A percentile compares a stretch with the other conserved stretches of the same genome.
Conservation (phyloP, 2,888 invertebrate species). For the Heliconius ethilla region DNA sequence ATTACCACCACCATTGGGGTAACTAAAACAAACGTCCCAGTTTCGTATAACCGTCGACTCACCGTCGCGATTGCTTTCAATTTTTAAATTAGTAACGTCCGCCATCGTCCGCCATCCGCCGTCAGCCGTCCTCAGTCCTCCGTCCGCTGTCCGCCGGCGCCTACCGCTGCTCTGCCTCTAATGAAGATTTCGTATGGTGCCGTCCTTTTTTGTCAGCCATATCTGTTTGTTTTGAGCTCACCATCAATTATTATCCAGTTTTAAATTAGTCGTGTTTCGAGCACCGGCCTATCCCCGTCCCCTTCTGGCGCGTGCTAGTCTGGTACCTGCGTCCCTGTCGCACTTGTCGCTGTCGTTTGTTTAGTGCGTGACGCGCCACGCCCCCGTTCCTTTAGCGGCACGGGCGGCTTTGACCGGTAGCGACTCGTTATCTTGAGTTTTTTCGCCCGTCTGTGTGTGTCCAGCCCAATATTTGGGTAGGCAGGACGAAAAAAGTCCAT, state of each 20-base stretch:
- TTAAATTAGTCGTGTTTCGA: slow-evolving; percentile 73
- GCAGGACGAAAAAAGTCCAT: slow-evolving; percentile 64
- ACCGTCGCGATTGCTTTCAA: slow-evolving; percentile 69
- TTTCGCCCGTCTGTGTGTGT: slow-evolving; percentile 72
- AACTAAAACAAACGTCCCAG: slow-evolving; percentile 56
- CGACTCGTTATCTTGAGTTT: slow-evolving; percentile 75
- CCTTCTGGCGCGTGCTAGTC: slow-evolving; percentile 46
- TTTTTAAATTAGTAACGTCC: slow-evolving; percentile 63
- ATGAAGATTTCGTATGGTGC: slow-evolving; percentile 75
- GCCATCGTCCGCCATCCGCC: slow-evolving; percentile 18
- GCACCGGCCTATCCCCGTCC: slow-evolving; percentile 66
- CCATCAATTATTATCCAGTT: slow-evolving; percentile 80
- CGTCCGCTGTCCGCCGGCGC: slow-evolving; percentile 54
- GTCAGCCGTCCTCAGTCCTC: too few relatives aligned
- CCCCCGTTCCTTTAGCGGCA: slow-evolving; percentile 59
- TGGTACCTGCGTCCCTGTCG: slow-evolving; percentile 59
- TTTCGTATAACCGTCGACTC: slow-evolving; percentile 70
- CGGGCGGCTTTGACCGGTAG: slow-evolving; percentile 78
- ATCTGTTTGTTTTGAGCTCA: slow-evolving; percentile 80
- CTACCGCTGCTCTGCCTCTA: slow-evolving; percentile 63
- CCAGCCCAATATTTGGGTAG: slow-evolving; percentile 77
- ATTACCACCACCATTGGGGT: slow-evolving; percentile 52
- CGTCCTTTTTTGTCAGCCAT: slow-evolving; percentile 80
- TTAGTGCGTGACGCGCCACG: slow-evolving; percentile 80
- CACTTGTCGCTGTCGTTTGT: slow-evolving; percentile 72